Conservation (phyloP, 2,113 vertebrate species). For the Mormyrus lacerda region DNA sequence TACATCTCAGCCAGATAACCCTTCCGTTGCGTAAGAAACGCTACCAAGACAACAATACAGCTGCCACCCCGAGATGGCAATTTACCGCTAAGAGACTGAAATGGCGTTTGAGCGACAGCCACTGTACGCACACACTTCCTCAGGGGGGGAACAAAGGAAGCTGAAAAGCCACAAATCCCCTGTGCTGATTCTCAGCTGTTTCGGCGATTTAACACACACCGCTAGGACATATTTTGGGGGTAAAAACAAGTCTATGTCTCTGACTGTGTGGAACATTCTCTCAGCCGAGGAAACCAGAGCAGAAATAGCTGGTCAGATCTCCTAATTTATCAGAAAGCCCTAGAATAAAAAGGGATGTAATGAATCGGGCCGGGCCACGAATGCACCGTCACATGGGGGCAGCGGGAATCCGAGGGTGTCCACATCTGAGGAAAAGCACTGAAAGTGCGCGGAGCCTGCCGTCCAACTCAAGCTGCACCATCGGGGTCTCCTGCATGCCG, state of each 20-base stretch:
- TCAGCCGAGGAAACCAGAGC: slow-evolving; percentile 13
- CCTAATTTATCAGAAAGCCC: slow-evolving; percentile 30
- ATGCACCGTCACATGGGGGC: slow-evolving; percentile 4
- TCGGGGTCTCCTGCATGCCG: not conserved
- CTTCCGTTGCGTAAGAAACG: not conserved
- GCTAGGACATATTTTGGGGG: not conserved
- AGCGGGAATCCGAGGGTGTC: not conserved
- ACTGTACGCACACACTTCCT: not conserved
- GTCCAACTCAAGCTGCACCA: not conserved
- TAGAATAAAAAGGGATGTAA: slow-evolving; percentile 42
- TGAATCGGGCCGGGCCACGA: slow-evolving; percentile 3
- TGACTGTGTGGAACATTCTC: not conserved
- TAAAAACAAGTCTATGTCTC: slow-evolving; percentile 17
- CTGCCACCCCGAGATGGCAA: not conserved
- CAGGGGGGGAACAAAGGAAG: not conserved
- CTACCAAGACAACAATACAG: not conserved
- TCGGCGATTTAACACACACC: not conserved
- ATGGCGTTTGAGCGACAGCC: not conserved
- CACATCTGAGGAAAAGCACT: not conserved
- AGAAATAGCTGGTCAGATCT: slow-evolving; percentile 22
- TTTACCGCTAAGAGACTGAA: not conserved
- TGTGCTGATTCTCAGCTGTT: not conserved
- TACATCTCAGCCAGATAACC: not conserved
- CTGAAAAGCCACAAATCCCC: not conserved
- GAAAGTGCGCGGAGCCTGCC: not conserved